Percentiles rank a stretch among this genome's conserved stretches.
Evolutionary conservation across 2,797 vertebrate species (phyloP).

Genomic region (Acipenser transmontanus): DNA sequence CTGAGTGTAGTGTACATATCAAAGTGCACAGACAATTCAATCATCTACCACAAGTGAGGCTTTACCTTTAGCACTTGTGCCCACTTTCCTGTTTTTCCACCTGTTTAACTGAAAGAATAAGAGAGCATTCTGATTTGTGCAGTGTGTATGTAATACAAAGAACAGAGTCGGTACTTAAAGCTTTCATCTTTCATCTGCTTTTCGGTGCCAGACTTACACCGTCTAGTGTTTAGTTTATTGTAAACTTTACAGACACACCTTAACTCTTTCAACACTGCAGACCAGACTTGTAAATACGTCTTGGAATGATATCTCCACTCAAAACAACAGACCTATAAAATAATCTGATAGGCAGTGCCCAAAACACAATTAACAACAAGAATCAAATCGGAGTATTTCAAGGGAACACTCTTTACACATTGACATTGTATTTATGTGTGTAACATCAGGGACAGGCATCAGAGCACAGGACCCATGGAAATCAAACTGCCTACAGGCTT

Average conservation of each 20-base stretch:
- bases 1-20: constrained; percentile 71
- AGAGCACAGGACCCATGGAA: too few species aligned
- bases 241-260: constrained; percentile 67
- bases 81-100: constrained; percentile 56
- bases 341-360: too few species aligned
- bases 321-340: too few species aligned
- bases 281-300: too few species aligned
- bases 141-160: constrained; percentile 57
- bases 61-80: constrained; percentile 40
- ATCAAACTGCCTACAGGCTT: too few species aligned
- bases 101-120: constrained; percentile 72
- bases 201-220: constrained; percentile 63
- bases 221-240: constrained; percentile 58
- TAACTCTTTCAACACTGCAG: too few species aligned
- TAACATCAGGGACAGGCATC: too few species aligned
- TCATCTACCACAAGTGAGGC: constrained; percentile 54
- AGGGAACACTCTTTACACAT: too few species aligned
- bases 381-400: too few species aligned
- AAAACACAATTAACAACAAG: too few species aligned
- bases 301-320: too few species aligned
- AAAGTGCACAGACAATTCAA: constrained; percentile 69
- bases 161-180: constrained; percentile 34
- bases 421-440: too few species aligned
- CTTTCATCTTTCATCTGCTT: constrained; percentile 75
- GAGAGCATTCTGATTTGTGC: constrained; percentile 67